phyloP scores from a whole-genome alignment of 1,140 invertebrate genomes.

The Glomeris maerens region DNA sequence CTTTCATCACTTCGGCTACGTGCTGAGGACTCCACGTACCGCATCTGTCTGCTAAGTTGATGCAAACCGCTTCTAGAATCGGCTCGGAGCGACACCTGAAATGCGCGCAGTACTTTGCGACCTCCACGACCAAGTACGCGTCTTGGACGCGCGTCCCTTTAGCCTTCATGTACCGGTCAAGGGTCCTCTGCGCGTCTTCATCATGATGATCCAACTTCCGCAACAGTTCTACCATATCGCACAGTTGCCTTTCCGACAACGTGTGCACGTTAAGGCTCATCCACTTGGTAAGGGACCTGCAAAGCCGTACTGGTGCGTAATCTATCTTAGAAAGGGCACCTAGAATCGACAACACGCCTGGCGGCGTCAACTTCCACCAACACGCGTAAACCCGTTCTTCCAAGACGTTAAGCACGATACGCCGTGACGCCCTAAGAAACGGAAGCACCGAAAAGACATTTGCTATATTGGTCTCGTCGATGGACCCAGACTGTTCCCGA shows the following conservation, averaged over 20 bases:
- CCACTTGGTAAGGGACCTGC: constrained; percentile 42
- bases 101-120: constrained; percentile 46
- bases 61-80: constrained; percentile 42
- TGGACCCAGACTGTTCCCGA: constrained; percentile 39
- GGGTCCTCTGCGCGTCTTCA: constrained; percentile 37
- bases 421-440: constrained; percentile 43
- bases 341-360: constrained; percentile 42
- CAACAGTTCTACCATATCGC: constrained; percentile 43
- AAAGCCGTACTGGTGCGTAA: constrained; percentile 30
- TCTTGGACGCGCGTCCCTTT: constrained; percentile 35
- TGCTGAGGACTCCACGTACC: constrained; percentile 35
- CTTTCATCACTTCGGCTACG: constrained; percentile 41
- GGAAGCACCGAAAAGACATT: constrained; percentile 41
- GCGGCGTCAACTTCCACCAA: constrained; percentile 41
- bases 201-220: constrained; percentile 38
- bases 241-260: constrained; percentile 41
- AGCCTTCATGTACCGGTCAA: constrained; percentile 44
- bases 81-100: constrained; percentile 40
- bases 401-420: constrained; percentile 43
- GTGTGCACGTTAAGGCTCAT: constrained; percentile 44
- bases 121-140: constrained; percentile 39
- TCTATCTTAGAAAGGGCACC: constrained; percentile 28
- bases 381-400: constrained; percentile 42
- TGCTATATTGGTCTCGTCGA: constrained; percentile 42
- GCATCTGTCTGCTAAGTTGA: constrained; percentile 42